Evolutionary conservation across 2,797 vertebrate species (phyloP).

Genomic region (Neosalanx taihuensis): DNA sequence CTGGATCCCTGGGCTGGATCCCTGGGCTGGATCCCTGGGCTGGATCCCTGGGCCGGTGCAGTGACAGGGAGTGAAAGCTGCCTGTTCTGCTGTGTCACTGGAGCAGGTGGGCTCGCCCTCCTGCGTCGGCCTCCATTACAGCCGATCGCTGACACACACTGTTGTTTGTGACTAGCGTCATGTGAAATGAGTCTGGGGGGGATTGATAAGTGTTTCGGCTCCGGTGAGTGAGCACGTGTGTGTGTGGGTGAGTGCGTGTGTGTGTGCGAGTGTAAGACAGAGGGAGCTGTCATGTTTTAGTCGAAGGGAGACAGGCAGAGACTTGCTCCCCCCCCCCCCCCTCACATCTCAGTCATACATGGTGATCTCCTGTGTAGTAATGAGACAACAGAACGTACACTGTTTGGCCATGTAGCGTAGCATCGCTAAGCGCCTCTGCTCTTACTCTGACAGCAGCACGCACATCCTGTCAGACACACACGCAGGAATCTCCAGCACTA

Average conservation of each 20-base stretch:
- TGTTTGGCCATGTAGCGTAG: slow-evolving; percentile 51
- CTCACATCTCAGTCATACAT: slow-evolving; percentile 51
- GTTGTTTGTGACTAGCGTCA: too few species aligned
- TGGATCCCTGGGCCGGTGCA: too few species aligned
- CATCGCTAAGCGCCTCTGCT: neutral
- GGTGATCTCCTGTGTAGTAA: slow-evolving; percentile 58
- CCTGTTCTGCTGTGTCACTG: too few species aligned
- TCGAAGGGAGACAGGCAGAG: slow-evolving; percentile 46
- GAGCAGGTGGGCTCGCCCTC: too few species aligned
- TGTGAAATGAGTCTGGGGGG: neutral
- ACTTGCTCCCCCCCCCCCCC: slow-evolving; percentile 4
- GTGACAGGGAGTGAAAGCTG: too few species aligned
- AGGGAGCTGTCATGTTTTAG: slow-evolving; percentile 65
- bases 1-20: too few species aligned
- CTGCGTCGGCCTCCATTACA: too few species aligned
- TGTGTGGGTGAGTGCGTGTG: slow-evolving; percentile 41
- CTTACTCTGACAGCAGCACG: slow-evolving; percentile 37
- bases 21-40: too few species aligned
- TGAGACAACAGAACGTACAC: slow-evolving; percentile 63
- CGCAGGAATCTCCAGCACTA: slow-evolving; percentile 29
- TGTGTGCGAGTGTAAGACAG: slow-evolving; percentile 33
- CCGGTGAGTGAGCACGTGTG: neutral
- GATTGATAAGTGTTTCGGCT: too few species aligned
- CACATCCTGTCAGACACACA: too few species aligned
- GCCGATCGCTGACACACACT: too few species aligned